These are phyloP conservation scores for Achlya flavicornis DNA, from an alignment of 2,888 invertebrate genomes.

Conservation along the genomic window DNA sequence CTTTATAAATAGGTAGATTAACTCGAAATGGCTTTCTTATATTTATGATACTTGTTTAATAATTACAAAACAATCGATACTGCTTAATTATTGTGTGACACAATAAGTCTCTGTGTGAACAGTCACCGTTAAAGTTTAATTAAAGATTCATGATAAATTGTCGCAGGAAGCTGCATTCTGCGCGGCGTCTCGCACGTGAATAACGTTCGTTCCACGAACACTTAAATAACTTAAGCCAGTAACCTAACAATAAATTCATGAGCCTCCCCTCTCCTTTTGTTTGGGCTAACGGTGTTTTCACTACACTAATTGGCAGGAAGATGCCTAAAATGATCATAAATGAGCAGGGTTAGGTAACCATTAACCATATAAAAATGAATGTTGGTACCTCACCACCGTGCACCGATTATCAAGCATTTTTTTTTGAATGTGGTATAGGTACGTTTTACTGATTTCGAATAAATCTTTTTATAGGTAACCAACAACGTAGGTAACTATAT, in stretches of 20 bases:
- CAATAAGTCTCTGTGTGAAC: conserved; percentile 66
- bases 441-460: no score
- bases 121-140: conserved; percentile 81
- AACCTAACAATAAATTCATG: conserved; percentile 80
- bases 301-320: conserved; percentile 78
- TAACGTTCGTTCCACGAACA: conserved; percentile 72
- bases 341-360: conserved; percentile 47
- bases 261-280: conserved; percentile 68
- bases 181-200: conserved; percentile 74
- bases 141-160: conserved; percentile 84
- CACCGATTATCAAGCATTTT: neutral
- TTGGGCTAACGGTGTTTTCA: conserved; percentile 64
- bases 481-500: neutral
- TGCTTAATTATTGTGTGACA: conserved; percentile 58
- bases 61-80: conserved; percentile 44
- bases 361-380: neutral
- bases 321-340: conserved; percentile 68
- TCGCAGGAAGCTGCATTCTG: conserved; percentile 80
- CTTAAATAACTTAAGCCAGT: conserved; percentile 80
- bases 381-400: neutral
- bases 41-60: conserved; percentile 10
- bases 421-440: neutral
- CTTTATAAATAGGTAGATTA: neutral
- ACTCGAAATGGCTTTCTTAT: conserved; percentile 3
- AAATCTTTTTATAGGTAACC: neutral